Conservation (phyloP, 2,797 vertebrate genomes). For the Chelon labrosus region DNA sequence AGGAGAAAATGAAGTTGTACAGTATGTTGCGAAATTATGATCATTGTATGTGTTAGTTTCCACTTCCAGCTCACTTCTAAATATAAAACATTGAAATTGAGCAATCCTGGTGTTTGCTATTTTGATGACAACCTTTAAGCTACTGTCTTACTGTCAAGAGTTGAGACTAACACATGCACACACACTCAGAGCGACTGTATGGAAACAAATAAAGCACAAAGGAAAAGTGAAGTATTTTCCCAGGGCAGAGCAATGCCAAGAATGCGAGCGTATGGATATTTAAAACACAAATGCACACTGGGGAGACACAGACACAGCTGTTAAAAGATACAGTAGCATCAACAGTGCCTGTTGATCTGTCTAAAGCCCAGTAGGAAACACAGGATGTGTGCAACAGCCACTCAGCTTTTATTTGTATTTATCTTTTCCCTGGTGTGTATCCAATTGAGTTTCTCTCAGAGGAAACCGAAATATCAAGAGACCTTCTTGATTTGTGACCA, state of each 20-base stretch:
- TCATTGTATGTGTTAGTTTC: neutral
- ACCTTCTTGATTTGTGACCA: slow-evolving; percentile 20
- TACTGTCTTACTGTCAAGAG: neutral
- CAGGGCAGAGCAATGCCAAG: slow-evolving; percentile 41
- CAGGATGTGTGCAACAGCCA: slow-evolving; percentile 38
- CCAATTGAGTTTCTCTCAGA: slow-evolving; percentile 16
- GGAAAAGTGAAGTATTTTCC: slow-evolving; percentile 41
- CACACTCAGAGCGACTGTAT: neutral
- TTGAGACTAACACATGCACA: slow-evolving; percentile 4
- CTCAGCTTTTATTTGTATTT: slow-evolving; percentile 36
- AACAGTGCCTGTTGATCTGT: slow-evolving; percentile 65
- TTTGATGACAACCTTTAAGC: neutral
- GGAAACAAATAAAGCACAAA: slow-evolving; percentile 21
- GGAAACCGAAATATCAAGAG: slow-evolving; percentile 13
- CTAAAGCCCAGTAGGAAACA: slow-evolving; percentile 52
- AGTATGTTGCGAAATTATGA: neutral
- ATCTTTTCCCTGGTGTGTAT: slow-evolving; percentile 36
- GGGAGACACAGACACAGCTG: slow-evolving; percentile 58
- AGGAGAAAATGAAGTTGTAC: neutral
- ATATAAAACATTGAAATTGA: neutral
- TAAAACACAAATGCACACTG: slow-evolving; percentile 29
- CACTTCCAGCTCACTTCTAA: neutral
- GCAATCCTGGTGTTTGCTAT: neutral
- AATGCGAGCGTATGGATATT: slow-evolving; percentile 59
- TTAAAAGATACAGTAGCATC: slow-evolving; percentile 41